Evolutionary conservation across 2,113 vertebrate genomes (phyloP).

Genomic region (Camelus dromedarius): DNA sequence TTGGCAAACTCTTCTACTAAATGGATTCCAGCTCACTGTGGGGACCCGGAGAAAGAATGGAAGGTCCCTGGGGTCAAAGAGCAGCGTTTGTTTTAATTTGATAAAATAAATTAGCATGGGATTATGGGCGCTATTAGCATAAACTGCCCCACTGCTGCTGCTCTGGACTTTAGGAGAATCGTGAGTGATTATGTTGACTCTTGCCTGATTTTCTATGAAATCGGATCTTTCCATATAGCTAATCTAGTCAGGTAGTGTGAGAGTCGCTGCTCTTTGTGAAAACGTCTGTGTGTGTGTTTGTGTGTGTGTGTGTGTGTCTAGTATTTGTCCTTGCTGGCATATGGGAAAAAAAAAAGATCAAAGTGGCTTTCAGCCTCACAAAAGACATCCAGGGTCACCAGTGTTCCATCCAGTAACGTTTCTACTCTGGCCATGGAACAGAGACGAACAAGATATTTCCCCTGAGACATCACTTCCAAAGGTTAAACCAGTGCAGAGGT

Average conservation of each 20-base stretch:
- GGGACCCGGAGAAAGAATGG: slow-evolving; percentile 80
- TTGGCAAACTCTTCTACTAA: slow-evolving; percentile 86
- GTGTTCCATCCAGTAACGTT: not conserved
- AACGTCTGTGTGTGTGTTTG: accelerated
- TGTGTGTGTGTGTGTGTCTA: not conserved
- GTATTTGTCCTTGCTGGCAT: not conserved
- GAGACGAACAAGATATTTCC: not conserved
- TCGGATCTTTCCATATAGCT: slow-evolving; percentile 8
- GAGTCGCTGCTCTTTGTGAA: not conserved
- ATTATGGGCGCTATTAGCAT: slow-evolving; percentile 85
- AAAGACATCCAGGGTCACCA: not conserved
- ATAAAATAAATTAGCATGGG: slow-evolving; percentile 90
- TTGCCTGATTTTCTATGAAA: slow-evolving; percentile 33
- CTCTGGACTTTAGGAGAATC: slow-evolving; percentile 75
- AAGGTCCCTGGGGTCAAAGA: slow-evolving; percentile 86
- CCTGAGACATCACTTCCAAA: not conserved
- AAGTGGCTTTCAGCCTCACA: not conserved
- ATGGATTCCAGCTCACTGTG: slow-evolving; percentile 85
- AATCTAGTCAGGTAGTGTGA: not conserved
- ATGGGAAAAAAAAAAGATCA: not conserved
- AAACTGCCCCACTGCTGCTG: slow-evolving; percentile 57
- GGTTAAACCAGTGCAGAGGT: not conserved
- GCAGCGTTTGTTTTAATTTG: slow-evolving; percentile 87
- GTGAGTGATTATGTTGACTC: slow-evolving; percentile 12
- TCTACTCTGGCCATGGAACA: not conserved